phyloP scores from a whole-genome alignment of 2,797 vertebrate species.

The Coluber constrictor region DNA sequence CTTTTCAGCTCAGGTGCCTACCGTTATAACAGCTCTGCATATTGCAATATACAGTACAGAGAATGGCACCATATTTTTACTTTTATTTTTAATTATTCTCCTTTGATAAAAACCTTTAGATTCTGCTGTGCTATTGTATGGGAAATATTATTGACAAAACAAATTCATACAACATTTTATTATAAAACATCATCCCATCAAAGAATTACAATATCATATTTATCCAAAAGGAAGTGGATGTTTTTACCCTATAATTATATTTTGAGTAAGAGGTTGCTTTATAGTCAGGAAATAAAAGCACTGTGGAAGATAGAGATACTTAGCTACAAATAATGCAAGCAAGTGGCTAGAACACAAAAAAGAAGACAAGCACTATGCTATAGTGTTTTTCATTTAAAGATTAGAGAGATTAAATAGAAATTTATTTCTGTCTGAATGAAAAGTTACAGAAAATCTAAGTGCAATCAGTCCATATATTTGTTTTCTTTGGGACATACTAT shows the following conservation, averaged over 20 bases:
- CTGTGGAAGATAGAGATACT: neutral
- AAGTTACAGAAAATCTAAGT: neutral
- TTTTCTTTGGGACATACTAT: neutral
- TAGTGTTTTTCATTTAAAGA: neutral
- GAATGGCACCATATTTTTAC: neutral
- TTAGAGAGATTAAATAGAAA: neutral
- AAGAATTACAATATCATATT: neutral
- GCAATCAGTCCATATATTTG: neutral
- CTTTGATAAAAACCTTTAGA: neutral
- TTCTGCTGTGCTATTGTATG: neutral
- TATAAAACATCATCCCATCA: neutral
- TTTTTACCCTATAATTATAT: neutral
- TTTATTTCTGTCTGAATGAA: neutral
- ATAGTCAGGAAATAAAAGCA: neutral
- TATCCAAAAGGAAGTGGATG: neutral
- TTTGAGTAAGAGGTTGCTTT: neutral
- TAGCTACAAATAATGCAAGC: neutral
- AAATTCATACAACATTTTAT: neutral
- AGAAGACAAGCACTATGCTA: neutral
- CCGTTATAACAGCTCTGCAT: neutral
- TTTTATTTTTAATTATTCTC: conserved; percentile 10
- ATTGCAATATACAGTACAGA: neutral
- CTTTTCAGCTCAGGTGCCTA: conserved; percentile 3
- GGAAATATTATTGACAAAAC: neutral
- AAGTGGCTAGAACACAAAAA: neutral